A percentile compares a stretch with the other conserved stretches of the same genome.
Evolutionary conservation across 2,797 vertebrate genomes (phyloP).

Genomic region (Agapornis canus): DNA sequence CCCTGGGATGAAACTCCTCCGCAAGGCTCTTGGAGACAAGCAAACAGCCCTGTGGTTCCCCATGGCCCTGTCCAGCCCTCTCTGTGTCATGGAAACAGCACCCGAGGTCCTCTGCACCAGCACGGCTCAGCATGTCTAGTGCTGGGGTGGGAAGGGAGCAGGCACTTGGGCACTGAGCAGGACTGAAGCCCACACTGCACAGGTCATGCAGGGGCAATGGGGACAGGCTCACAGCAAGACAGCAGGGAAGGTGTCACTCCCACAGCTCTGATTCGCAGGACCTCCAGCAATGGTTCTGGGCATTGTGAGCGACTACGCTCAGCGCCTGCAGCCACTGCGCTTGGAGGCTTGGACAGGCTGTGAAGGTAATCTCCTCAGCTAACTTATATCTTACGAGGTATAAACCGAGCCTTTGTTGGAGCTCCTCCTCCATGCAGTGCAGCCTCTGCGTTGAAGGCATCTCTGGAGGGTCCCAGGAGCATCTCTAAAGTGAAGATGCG

Average conservation of each 20-base stretch:
- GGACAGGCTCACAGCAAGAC: neutral
- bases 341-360: neutral
- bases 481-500: fast-evolving
- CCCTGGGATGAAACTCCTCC: neutral
- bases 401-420: neutral
- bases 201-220: neutral
- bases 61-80: neutral
- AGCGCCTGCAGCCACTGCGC: neutral
- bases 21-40: neutral
- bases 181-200: neutral
- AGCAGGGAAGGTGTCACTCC: fast-evolving
- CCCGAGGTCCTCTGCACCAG: neutral
- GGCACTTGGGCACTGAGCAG: neutral
- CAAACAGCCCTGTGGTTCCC: neutral
- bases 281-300: fast-evolving
- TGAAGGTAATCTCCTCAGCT: neutral
- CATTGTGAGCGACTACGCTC: neutral
- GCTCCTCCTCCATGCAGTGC: neutral
- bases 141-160: neutral
- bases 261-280: neutral
- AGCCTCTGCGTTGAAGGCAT: neutral
- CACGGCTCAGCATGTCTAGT: neutral
- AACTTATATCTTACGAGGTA: neutral
- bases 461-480: neutral
- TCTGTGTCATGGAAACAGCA: neutral